These are phyloP conservation scores for Apotomis turbidana DNA, from an alignment of 2,888 invertebrate genomes.

Conservation along the genomic window DNA sequence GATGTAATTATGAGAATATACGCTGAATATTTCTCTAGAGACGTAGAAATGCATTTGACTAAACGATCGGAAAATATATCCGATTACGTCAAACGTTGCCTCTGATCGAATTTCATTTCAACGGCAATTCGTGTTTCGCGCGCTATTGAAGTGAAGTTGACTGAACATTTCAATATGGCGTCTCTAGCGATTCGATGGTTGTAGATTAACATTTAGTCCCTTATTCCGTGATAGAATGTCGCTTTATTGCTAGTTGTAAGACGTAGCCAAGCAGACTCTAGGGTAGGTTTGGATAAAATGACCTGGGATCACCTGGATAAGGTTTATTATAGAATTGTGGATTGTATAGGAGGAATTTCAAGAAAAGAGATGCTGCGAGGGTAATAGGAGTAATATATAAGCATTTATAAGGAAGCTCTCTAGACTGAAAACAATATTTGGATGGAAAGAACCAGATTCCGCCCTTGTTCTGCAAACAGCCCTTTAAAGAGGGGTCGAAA, in stretches of 20 bases:
- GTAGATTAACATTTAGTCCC: constrained; percentile 26
- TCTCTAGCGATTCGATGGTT: background rate
- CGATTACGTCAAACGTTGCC: background rate
- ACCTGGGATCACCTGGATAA: background rate
- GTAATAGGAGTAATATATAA: background rate
- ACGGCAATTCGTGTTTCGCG: background rate
- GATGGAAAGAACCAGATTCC: background rate
- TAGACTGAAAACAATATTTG: background rate
- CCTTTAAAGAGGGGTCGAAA: background rate
- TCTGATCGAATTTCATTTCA: background rate
- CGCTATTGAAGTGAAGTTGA: background rate
- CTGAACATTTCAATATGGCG: background rate
- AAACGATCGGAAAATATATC: background rate
- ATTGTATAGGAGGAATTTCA: background rate
- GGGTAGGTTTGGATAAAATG: background rate
- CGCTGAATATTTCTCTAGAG: too few species aligned
- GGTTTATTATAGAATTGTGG: background rate
- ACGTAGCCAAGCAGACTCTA: constrained; percentile 5
- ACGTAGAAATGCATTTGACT: too few species aligned
- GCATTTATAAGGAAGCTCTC: background rate
- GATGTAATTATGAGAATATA: too few species aligned
- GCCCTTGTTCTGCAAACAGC: background rate
- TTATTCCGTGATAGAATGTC: constrained; percentile 11
- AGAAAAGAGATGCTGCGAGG: background rate
- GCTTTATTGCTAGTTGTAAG: constrained; percentile 33